Base-by-base conservation (phyloP, 2,888 invertebrate genomes). In the Apoderus coryli region DNA sequence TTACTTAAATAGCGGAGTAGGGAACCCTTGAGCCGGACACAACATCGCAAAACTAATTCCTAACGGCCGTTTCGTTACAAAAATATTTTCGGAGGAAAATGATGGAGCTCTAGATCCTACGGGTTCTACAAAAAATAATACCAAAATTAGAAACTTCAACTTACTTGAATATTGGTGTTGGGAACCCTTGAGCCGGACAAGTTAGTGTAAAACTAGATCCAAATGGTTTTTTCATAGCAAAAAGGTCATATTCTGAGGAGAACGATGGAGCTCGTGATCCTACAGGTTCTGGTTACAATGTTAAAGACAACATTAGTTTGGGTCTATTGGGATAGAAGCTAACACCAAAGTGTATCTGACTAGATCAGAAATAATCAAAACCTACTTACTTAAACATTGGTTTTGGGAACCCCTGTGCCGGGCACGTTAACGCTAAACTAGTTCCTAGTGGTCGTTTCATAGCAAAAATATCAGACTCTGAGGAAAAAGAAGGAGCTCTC, bases 121-220 rank as follows among this genome's bases (percentile, higher is more conserved):
- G 3, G 67, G 67, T 47, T 67, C 68, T 67, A 54, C n/a, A n/a
- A n/a, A n/a, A n/a, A n/a, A n/a, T n/a, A 14, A 14, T 12, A 26
- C 26, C 10, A 13, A 24, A 10, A 5, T 10, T 5, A 26, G 26
- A 26, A 10, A 10, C 12, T n/a, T 44, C 39, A 16, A 10, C 3
- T 35, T 37, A 64, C 63, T 59, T 60, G 54, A 59, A 62, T 30
- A 48, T 46, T 11, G 66, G 65, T 29, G 59, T 49, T 7, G 67
- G 67, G 44, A 53, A 76, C 45, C 75, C 80, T 65, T 81, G 79
- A 42, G 79, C 76, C 54, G 76, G 77, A 57, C 79, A 80, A 51
- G 76, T 65, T 44, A 78, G 57, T 29, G 72, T 73, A 54, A 80
- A 68, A 50, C 69, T 67, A 52, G 68, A 68, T 42, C 65, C 66